Base-by-base conservation (phyloP, 2,797 vertebrate species). In the Rhodeus uyekii region DNA sequence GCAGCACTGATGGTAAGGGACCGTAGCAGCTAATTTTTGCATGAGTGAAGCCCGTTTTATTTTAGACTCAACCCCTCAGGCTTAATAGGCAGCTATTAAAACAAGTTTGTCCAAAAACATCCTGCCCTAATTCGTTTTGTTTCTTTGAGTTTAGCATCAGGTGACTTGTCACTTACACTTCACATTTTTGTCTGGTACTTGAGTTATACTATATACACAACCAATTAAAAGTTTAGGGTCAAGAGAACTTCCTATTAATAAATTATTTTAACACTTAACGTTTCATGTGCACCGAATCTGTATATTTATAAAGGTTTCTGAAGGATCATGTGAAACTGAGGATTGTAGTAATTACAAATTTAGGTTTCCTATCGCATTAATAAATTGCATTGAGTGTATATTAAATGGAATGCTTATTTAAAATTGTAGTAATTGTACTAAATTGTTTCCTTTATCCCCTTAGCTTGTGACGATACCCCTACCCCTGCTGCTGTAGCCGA, bases 1-100 rank as follows among this genome's bases (percentile, higher is more conserved):
- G 97, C 93, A 98, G 96, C 89, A 95, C 94, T 85, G 97, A 99
- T 85, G 97, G 98, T 98, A 92, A 89, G 95, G 71, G 85, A 3
- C 5, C n/a, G n/a, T 19, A 46, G 5, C 14, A 6, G 42, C 13
- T 16, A 0, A 16, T 48, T 48, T 34, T 8, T 29, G 29, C n/a
- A 55, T 27, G 22, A 29, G 29, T 80, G 71, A 3, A 14, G 46
- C 65, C 22, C 63, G 12, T 29, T 65, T 60, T 12, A 65, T 50
- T 39, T 69, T 46, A 29, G 53, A 29, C 38, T 18, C 32, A 29
- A 50, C 14, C 63, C 71, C 19, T 53, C 22, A 36, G 36, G 67
- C 58, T 24, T 63, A 16, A 50, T 24, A 42, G 14, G 32, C 75
- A 7, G 36, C 55, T 55, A 32, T 55, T 53, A 39, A 46, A 72